Conservation (phyloP, 1,140 invertebrate genomes). For the Tetragnatha versicolor region DNA sequence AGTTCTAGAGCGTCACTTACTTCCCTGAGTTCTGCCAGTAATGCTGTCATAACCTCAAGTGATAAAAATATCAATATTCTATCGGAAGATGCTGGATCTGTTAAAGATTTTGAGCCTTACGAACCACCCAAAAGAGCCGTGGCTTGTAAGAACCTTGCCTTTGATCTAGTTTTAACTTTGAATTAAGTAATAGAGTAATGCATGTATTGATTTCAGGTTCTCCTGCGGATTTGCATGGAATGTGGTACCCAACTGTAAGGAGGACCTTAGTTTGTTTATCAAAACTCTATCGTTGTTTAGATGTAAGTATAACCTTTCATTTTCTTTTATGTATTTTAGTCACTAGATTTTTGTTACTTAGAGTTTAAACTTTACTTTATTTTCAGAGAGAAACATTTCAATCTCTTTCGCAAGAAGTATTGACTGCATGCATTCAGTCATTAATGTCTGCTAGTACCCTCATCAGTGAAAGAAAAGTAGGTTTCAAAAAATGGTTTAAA, state of each 20-base stretch:
- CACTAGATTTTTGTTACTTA: neutral
- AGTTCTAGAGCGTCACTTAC: constrained; percentile 57
- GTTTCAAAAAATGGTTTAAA: neutral
- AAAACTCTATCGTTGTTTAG: constrained; percentile 92
- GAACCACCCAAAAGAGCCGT: constrained; percentile 30
- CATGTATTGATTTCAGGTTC: constrained; percentile 68
- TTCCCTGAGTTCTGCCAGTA: constrained; percentile 42
- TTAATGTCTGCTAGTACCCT: constrained; percentile 75
- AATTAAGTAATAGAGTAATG: too few species aligned
- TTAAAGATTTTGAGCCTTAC: constrained; percentile 47
- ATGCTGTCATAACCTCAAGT: constrained; percentile 13
- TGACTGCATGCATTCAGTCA: constrained; percentile 89
- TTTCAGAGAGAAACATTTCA: constrained; percentile 87
- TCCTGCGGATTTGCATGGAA: constrained; percentile 95
- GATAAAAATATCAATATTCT: neutral
- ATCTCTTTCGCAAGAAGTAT: constrained; percentile 93
- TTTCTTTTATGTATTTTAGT: neutral
- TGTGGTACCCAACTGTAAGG: constrained; percentile 99
- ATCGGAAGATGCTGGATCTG: neutral
- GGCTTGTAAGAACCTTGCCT: constrained; percentile 33
- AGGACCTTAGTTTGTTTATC: constrained; percentile 94
- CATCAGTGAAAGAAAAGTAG: constrained; percentile 65
- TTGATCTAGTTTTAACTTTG: too few species aligned
- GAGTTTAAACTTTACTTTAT: constrained; percentile 6
- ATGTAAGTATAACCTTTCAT: constrained; percentile 68